Evolutionary conservation across 2,888 invertebrate species (phyloP).

Genomic region (Drosophila borborema): DNA sequence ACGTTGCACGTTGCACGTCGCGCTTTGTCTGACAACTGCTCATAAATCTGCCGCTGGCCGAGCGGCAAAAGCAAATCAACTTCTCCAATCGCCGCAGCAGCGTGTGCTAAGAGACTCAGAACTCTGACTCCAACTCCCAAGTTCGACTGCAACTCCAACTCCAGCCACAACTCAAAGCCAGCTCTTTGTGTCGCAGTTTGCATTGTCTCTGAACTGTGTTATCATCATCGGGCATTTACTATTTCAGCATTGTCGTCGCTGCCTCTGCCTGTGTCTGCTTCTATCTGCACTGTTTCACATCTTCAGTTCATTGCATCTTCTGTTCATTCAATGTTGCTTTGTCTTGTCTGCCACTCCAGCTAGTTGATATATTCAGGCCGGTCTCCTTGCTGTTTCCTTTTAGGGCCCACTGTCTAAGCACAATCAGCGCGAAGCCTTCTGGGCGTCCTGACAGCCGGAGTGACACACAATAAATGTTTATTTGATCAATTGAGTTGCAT

Average conservation of each 20-base stretch:
- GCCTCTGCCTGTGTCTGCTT: neutral
- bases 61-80: constrained; percentile 21
- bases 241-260: constrained; percentile 41
- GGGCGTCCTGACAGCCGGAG: constrained; percentile 54
- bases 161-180: constrained; percentile 12
- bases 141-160: neutral
- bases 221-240: constrained; percentile 76
- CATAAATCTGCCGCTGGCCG: constrained; percentile 66
- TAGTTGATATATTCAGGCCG: constrained; percentile 56
- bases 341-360: constrained; percentile 43
- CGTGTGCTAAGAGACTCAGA: constrained; percentile 23
- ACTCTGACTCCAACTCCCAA: constrained; percentile 1
- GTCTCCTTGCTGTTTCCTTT: constrained; percentile 22
- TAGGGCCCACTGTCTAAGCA: constrained; percentile 35
- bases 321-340: constrained; percentile 53
- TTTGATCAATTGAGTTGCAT: constrained; percentile 60
- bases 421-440: constrained; percentile 30
- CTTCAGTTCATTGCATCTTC: constrained; percentile 18
- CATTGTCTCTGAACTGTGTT: constrained; percentile 65
- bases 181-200: constrained; percentile 59
- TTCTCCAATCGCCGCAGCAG: constrained; percentile 19
- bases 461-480: constrained; percentile 71
- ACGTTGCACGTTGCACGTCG: constrained; percentile 13
- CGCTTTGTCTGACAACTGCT: constrained; percentile 65
- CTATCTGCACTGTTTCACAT: neutral